Conservation (phyloP, 2,113 vertebrate genomes). For the Syngnathus scovelli region DNA sequence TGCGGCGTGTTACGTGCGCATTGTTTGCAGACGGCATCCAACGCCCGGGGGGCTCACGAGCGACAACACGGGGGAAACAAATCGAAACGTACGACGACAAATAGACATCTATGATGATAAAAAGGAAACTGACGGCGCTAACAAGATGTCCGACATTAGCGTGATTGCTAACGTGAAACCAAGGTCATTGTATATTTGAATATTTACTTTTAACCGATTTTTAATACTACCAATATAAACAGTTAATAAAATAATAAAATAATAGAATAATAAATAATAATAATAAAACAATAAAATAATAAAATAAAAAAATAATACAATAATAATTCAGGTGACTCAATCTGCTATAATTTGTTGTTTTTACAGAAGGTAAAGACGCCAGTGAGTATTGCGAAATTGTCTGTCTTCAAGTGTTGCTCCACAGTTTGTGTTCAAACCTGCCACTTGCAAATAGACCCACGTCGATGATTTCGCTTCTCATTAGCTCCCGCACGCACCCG, state of each 20-base stretch:
- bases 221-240: too few relatives aligned
- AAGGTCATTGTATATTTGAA: too few relatives aligned
- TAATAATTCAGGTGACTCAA: too few relatives aligned
- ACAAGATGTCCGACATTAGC: slow-evolving; percentile 18
- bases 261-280: too few relatives aligned
- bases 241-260: too few relatives aligned
- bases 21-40: not conserved
- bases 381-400: too few relatives aligned
- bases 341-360: too few relatives aligned
- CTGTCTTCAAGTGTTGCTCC: not conserved
- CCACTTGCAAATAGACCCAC: slow-evolving; percentile 10
- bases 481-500: slow-evolving; percentile 30
- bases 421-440: too few relatives aligned
- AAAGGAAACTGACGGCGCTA: slow-evolving; percentile 9
- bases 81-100: not conserved
- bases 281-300: too few relatives aligned
- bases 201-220: too few relatives aligned
- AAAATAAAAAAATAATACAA: too few relatives aligned
- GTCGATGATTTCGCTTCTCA: slow-evolving; percentile 36
- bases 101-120: slow-evolving; percentile 5
- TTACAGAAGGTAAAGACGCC: too few relatives aligned
- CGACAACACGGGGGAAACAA: not conserved
- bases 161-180: slow-evolving; percentile 23
- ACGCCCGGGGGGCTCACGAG: not conserved
- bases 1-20: not conserved